Evolutionary conservation across 2,797 vertebrate species (phyloP), one percentile per base, ranked within the genome.

Genomic region (Leptoclinus maculatus): DNA sequence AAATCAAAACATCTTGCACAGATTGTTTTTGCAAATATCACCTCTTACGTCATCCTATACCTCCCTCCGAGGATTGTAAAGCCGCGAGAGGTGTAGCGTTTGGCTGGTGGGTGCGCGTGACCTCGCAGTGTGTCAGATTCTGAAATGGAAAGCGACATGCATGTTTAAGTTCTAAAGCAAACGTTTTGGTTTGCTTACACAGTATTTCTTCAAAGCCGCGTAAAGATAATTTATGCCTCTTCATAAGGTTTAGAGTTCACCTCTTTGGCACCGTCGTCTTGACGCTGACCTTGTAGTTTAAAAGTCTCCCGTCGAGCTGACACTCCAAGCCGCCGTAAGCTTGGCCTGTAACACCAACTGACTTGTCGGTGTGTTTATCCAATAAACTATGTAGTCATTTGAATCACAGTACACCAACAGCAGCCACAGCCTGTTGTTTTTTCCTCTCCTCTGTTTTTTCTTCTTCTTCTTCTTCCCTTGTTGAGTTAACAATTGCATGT

Each of bases 401-500:
- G 23, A 82, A 66, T 82, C 76, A 12, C 78, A 66, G 71, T 10
- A 27, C 27, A 70, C 45, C 69, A 21, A 29, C 60, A 29, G 56
- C 64, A 58, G 57, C 79, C 64, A 13, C 71, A 78, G 54, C 72
- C 19, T 57, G 39, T 57, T 32, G 57, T 63, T 23, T 36, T 71
- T 7, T 6, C 7, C 29, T 5, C 57, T 62, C 3, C 51, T 14
- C 19, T 34, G 32, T 39, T 39, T 51, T 29, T 51, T 19, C n/a
- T n/a, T n/a, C n/a, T 16, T 58, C 25, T 41, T 47, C 47, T 29
- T 14, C n/a, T 6, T 80, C 64, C 79, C 69, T 79, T 39, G 51
- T 72, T 58, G 57, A 84, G 74, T 76, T 72, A 88, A 87, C 66
- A 87, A 74, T 81, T 82, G 80, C 83, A 70, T 89, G 82, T 88